Percentiles rank a stretch among this genome's conserved stretches.
phyloP scores from a whole-genome alignment of 2,113 vertebrate genomes.

The Lamprotornis superbus region DNA sequence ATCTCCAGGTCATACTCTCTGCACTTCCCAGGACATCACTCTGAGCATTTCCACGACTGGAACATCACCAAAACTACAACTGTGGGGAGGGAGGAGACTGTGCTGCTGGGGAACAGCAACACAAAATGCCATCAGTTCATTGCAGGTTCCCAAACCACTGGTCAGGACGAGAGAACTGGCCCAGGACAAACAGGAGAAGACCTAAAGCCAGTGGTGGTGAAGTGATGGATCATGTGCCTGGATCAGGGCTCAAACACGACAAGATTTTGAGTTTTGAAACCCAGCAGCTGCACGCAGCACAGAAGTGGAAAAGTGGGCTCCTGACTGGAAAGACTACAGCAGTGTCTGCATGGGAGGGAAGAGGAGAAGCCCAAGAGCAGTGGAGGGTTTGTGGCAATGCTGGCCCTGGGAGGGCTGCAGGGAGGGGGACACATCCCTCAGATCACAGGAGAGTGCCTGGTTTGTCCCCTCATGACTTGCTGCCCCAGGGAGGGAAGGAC shows the following conservation, averaged over 20 bases:
- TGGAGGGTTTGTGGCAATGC: neutral
- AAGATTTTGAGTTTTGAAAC: neutral
- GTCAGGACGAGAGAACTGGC: neutral
- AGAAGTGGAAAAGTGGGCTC: neutral
- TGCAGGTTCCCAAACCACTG: neutral
- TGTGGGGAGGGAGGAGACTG: neutral
- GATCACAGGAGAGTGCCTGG: neutral
- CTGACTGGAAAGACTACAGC: neutral
- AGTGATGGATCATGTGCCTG: neutral
- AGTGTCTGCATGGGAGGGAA: neutral
- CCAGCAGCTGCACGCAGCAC: neutral
- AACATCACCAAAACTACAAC: neutral
- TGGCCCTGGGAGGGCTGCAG: neutral
- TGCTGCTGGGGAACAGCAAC: neutral
- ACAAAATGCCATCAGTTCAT: neutral
- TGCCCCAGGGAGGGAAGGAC: neutral
- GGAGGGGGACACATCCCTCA: accelerated
- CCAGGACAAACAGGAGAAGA: neutral
- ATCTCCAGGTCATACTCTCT: neutral
- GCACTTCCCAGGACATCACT: neutral
- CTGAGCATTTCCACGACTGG: neutral
- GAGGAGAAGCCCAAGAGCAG: neutral
- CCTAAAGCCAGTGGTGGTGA: neutral
- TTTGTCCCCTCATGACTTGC: neutral
- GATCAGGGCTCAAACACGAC: accelerated